Percentiles rank a stretch among this genome's conserved stretches.
Evolutionary conservation across 2,888 invertebrate genomes (phyloP).

Genomic region (Pristionchus exspectatus): DNA sequence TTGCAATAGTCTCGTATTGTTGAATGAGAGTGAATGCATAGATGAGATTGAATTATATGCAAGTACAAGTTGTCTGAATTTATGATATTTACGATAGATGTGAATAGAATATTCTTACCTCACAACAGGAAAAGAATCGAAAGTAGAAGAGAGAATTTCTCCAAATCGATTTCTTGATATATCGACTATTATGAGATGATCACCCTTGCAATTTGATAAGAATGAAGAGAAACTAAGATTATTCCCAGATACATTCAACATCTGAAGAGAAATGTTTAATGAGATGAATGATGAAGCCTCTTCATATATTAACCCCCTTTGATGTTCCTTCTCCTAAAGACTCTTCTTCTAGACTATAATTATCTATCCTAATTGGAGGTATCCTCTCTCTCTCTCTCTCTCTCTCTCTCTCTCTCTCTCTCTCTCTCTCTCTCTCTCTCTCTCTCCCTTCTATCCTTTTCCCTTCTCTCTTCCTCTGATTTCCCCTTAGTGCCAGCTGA

Average conservation of each 20-base stretch:
- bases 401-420: background rate
- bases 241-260: conserved; percentile 54
- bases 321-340: conserved; percentile 1
- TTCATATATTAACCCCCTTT: background rate
- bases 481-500: background rate
- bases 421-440: conserved; percentile 1
- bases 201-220: conserved; percentile 63
- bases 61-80: conserved; percentile 18
- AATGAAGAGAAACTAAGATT: background rate
- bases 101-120: conserved; percentile 13
- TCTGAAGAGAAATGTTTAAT: background rate
- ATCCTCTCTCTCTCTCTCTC: background rate
- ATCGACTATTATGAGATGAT: conserved; percentile 74
- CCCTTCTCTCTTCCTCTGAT: background rate
- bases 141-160: conserved; percentile 57
- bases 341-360: background rate
- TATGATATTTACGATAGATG: background rate
- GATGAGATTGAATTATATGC: conserved; percentile 22
- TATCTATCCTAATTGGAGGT: conserved; percentile 36
- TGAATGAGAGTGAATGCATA: conserved; percentile 48
- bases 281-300: background rate
- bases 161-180: conserved; percentile 69
- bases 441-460: background rate
- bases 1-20: conserved; percentile 26
- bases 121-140: conserved; percentile 32